Base-by-base conservation (phyloP, 1,140 invertebrate species). In the Drosophila jambulina region DNA sequence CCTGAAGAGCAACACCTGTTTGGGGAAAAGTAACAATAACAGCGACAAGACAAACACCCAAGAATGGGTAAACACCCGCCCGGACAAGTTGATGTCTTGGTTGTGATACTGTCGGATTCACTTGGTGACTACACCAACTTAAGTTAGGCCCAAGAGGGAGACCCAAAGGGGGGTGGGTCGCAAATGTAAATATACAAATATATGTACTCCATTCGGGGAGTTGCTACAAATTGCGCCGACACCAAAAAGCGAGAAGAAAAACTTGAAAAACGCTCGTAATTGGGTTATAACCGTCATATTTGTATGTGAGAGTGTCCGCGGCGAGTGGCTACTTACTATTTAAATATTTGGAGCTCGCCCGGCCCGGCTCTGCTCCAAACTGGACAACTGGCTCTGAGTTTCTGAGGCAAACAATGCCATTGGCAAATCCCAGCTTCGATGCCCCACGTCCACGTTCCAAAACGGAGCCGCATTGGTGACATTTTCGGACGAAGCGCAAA, bases 231-330 rank as follows among this genome's bases (percentile, higher is more conserved):
- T 78, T 81, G 82, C 71, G 59, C 51, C 81, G 81, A 88, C 84
- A 88, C 80, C 77, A 86, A 87, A 86, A 49, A 68, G 63, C 48
- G 29, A 49, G 68, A 13, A 46, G 36, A 71, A 69, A 71, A 88
- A 88, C 74, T 68, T 79, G 81, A 84, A 84, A 80, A 79, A 67
- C 80, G 69, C 60, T 75, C 42, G 74, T 75, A 88, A 90, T 88
- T 85, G 85, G 85, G 85, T 90, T 88, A 90, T 90, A 91, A 76
- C 78, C 85, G 81, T 80, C 83, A 80, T 74, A 76, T 72, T 71
- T 72, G 75, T 65, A 48, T 77, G 61, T 78, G 51, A 58, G 60
- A 78, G 59, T 63, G 46, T 79, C 62, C 46, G 34, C 57, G 45
- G 25, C 51, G 36, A 48, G 48, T 74, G 23, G 40, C 70, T 46